Evolutionary conservation across 2,797 vertebrate species (phyloP), one percentile per base, ranked within the genome.

Genomic region (Aplochiton taeniatus): DNA sequence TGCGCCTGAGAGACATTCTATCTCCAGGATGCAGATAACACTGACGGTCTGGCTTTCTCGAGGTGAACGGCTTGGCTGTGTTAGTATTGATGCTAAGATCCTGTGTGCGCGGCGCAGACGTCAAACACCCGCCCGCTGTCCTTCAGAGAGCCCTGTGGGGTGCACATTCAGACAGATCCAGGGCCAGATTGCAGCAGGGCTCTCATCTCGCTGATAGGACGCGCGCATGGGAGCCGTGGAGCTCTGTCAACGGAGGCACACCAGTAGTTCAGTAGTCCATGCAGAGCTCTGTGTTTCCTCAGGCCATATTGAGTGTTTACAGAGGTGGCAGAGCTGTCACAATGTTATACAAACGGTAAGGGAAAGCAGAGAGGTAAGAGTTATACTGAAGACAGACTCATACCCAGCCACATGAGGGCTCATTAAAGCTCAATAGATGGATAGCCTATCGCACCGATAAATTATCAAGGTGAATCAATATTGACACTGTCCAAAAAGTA

Each of bases 11-110:
- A 70, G 9, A 65, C 66, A 61, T 19, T 49, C 59, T 8, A 42
- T 74, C 73, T 59, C 52, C 60, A 59, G 55, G 47, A 53, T 43
- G 12, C 53, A 72, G 80, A 86, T 76, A 69, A 82, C 69, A n/a
- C 14, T 50, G 75, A 76, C 67, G 70, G 57, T 65, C 76, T 61
- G 60, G 51, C 63, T 66, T 68, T 80, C 66, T 80, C 63, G 77
- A 83, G 79, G 80, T 81, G 77, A 85, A 67, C 7, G 61, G 62
- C 79, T 72, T 77, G 66, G 18, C n/a, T 18, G 52, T 19, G 20
- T 4, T 54, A 4, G 18, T 77, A 88, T 84, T 65, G 74, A 89
- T 86, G 69, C 65, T 63, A 62, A 85, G 81, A 76, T 81, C 70
- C 83, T 70, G 61, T 61, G 69, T 72, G 73, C 63, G 14, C 47